Percentiles rank a stretch among this genome's conserved stretches.
These are phyloP conservation scores for Metalampra italica DNA, from an alignment of 2,888 invertebrate genomes.

Conservation along the genomic window DNA sequence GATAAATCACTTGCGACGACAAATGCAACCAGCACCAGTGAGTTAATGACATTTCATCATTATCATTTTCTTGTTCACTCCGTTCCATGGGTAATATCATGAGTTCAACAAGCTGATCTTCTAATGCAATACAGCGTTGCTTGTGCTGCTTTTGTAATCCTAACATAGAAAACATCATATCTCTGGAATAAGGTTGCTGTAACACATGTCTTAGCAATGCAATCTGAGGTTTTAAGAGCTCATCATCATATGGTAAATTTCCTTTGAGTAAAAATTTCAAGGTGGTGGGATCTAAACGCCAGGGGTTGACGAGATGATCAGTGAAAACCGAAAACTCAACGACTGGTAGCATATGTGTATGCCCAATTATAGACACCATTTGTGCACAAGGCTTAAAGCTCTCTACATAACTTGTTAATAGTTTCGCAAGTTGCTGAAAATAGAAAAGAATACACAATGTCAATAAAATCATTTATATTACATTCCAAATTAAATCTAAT, in stretches of 20 bases:
- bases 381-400: conserved; percentile 96
- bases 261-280: conserved; percentile 80
- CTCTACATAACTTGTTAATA: conserved; percentile 93
- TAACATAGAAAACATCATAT: conserved; percentile 97
- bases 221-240: conserved; percentile 92
- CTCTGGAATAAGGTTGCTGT: conserved; percentile 96
- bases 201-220: conserved; percentile 92
- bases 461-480: no score
- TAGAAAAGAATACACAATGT: conserved; percentile 5
- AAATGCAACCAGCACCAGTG: conserved; percentile 96
- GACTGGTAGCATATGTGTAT: conserved; percentile 94
- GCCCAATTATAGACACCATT: conserved; percentile 96
- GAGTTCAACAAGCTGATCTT: conserved; percentile 94
- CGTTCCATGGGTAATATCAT: conserved; percentile 95
- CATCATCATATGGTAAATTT: conserved; percentile 93
- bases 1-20: conserved; percentile 95
- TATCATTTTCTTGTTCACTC: conserved; percentile 84
- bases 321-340: conserved; percentile 96
- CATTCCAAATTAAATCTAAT: no score
- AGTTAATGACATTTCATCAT: conserved; percentile 80
- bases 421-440: conserved; percentile 87
- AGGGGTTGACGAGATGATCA: conserved; percentile 93
- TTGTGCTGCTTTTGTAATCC: conserved; percentile 96
- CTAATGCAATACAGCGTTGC: conserved; percentile 91
- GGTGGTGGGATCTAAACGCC: conserved; percentile 94